These are phyloP conservation scores for Sycophaga agraensis DNA, from an alignment of 1,140 invertebrate genomes.

Conservation along the genomic window DNA sequence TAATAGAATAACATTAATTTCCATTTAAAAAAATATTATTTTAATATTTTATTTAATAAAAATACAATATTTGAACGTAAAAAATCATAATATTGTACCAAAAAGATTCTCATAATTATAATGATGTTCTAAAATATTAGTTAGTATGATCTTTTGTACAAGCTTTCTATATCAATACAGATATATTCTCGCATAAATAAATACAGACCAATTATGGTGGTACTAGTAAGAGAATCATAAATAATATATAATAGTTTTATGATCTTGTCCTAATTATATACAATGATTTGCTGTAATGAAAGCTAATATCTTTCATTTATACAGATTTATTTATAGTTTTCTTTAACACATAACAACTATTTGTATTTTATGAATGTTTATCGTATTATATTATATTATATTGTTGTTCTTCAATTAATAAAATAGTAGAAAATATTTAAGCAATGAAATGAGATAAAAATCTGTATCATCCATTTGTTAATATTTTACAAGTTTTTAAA, in stretches of 20 bases:
- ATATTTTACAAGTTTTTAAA: neutral
- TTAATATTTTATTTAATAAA: neutral
- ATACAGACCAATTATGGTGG: neutral
- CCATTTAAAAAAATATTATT: too few relatives aligned
- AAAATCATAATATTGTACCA: neutral
- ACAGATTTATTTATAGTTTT: too few relatives aligned
- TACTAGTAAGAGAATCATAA: conserved; percentile 12
- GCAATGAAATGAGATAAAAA: neutral
- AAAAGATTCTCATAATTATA: neutral
- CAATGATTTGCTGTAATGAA: too few relatives aligned
- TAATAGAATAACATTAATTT: neutral
- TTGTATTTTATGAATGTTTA: too few relatives aligned
- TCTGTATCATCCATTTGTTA: conserved; percentile 1
- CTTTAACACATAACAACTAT: too few relatives aligned
- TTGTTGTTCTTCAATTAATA: too few relatives aligned
- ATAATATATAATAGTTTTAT: conserved; percentile 7
- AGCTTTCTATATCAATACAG: conserved; percentile 5
- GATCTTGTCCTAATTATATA: neutral
- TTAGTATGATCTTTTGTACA: neutral
- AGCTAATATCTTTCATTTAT: too few relatives aligned
- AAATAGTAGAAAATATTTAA: conserved; percentile 12
- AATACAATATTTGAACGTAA: neutral
- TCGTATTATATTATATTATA: too few relatives aligned
- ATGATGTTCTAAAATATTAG: neutral
- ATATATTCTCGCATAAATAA: neutral